These are phyloP conservation scores for Tetragonula clypearis DNA, from an alignment of 1,140 invertebrate species.

Conservation along the genomic window DNA sequence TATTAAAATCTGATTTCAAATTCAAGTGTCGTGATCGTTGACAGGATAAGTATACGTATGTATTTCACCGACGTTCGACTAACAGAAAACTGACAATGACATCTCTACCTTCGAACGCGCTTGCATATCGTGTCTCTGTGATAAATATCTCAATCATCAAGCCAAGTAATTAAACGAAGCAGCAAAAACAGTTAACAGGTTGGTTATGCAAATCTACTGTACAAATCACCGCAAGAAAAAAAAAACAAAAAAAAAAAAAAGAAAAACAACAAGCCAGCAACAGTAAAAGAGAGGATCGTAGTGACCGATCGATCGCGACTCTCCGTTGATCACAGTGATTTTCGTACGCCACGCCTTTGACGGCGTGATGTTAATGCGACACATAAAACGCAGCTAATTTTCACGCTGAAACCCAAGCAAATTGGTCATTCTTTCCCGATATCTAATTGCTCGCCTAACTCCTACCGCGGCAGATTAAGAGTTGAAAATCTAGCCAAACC, in stretches of 20 bases:
- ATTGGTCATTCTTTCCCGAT: constrained; percentile 39
- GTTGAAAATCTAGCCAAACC: constrained; percentile 26
- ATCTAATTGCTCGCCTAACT: constrained; percentile 29
- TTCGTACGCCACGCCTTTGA: background rate
- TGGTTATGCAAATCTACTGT: background rate
- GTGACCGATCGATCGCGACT: background rate
- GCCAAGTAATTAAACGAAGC: background rate
- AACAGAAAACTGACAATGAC: background rate
- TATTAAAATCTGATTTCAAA: background rate
- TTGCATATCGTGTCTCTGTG: background rate
- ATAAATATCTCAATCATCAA: background rate
- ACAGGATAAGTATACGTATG: background rate
- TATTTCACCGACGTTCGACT: too few species aligned
- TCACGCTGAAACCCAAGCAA: background rate
- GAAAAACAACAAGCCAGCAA: background rate
- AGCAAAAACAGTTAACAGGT: background rate
- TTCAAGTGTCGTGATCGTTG: background rate
- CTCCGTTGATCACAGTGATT: background rate
- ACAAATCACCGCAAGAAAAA: background rate
- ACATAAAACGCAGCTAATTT: constrained; percentile 36
- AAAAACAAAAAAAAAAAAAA: background rate
- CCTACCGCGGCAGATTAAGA: constrained; percentile 34
- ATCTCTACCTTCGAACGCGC: background rate
- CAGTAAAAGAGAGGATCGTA: background rate
- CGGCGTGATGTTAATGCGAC: constrained; percentile 15